A percentile compares a stretch with the other conserved stretches of the same genome.
phyloP scores from a whole-genome alignment of 1,140 invertebrate species.

The Zaprionus lachaisei region DNA sequence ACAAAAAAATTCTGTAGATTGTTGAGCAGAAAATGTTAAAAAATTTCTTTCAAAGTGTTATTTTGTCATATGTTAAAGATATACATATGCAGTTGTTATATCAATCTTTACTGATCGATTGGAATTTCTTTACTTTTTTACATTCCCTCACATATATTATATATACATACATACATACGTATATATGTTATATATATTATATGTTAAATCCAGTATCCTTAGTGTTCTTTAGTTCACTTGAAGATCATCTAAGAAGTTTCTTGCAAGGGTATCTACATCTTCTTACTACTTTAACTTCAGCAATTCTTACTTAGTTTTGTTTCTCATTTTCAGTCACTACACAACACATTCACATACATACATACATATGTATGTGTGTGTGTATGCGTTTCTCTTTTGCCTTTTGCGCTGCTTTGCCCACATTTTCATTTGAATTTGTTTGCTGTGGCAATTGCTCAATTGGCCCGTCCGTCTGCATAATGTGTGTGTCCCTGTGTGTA shows the following conservation, averaged over 20 bases:
- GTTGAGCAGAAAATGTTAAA: no score
- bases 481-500: slow-evolving; percentile 42
- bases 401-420: slow-evolving; percentile 62
- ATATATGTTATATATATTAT: no score
- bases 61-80: no score
- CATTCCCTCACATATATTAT: no score
- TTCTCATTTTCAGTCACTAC: slow-evolving; percentile 13
- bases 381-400: slow-evolving; percentile 18
- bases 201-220: background rate
- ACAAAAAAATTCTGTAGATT: no score
- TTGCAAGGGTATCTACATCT: background rate
- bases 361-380: background rate
- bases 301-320: slow-evolving; percentile 8
- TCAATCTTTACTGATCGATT: no score
- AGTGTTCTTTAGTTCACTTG: background rate
- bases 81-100: no score
- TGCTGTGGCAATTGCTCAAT: slow-evolving; percentile 82
- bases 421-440: slow-evolving; percentile 83
- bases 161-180: no score
- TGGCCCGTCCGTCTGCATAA: slow-evolving; percentile 60
- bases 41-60: no score
- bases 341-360: background rate
- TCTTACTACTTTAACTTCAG: background rate
- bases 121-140: no score
- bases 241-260: background rate